Evolutionary conservation across 2,888 invertebrate genomes (phyloP), one percentile per base, ranked within the genome.

Genomic region (Standfussiana lucernea): DNA sequence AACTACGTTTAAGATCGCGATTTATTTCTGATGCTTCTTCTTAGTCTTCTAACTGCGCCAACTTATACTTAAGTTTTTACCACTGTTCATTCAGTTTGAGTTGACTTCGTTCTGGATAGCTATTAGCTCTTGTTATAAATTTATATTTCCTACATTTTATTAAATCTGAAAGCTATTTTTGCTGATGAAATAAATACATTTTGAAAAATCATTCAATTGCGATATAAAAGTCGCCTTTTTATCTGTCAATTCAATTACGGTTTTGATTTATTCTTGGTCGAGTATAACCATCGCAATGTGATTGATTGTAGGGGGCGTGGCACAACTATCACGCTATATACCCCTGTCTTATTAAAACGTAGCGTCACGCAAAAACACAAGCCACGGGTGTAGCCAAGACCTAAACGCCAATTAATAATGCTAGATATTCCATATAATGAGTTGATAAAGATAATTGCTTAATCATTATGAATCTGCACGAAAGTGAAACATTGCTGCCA

Each of bases 271-370:
- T 47, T 28, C 47, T 40, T 21, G 28, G 28, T 35, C 50, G 13
- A 7, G 47, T 70, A 72, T 66, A 75, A 72, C 69, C 65, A 82
- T 66, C 35, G 45, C 18, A 69, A 40, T 82, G 71, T 62, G 65
- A 37, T 69, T 62, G 83, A 42, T 62, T 59, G 53, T 35, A 56
- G 62, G 28, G 66, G 79, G 84, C 70, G 86, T 76, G 75, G 75
- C 73, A 72, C 42, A 64, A 74, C 78, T 73, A 76, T 67, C 90
- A 90, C 84, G 87, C 89, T 67, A 88, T 69, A 68, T 56, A 75
- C 47, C 65, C 21, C 68, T 67, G 77, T 76, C 61, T 71, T 75
- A 82, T 78, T 77, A 79, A 80, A 79, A 68, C 69, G 83, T 75
- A 81, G 53, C 72, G 64, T 72, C 77, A 84, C 66, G 78, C 73